phyloP scores from a whole-genome alignment of 2,113 vertebrate species.

The western clawed frog (Xenopus tropicalis) region UCB_Xtro_10.0 CM004447.2:38425501-38426000 shows the following conservation, averaged over 20 bases:
- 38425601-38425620: too few relatives aligned
- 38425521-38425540: too few relatives aligned
- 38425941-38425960: background rate
- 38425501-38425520: too few relatives aligned
- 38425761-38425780: background rate
- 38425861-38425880: background rate
- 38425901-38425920: background rate
- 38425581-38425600: too few relatives aligned
- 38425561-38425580: too few relatives aligned
- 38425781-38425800: background rate
- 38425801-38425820: background rate
- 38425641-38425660: too few relatives aligned
- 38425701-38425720: too few relatives aligned
- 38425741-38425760: background rate
- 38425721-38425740: too few relatives aligned
- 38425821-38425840: background rate
- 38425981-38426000: background rate
- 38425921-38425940: background rate
- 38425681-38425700: too few relatives aligned
- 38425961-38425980: background rate
- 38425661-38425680: too few relatives aligned
- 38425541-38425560: too few relatives aligned
- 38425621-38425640: too few relatives aligned
- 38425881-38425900: background rate
- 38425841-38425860: slow-evolving; percentile 2